These are phyloP conservation scores for Pseudolaguvia tuberculata DNA, from an alignment of 2,113 vertebrate genomes.

Conservation along the genomic window DNA sequence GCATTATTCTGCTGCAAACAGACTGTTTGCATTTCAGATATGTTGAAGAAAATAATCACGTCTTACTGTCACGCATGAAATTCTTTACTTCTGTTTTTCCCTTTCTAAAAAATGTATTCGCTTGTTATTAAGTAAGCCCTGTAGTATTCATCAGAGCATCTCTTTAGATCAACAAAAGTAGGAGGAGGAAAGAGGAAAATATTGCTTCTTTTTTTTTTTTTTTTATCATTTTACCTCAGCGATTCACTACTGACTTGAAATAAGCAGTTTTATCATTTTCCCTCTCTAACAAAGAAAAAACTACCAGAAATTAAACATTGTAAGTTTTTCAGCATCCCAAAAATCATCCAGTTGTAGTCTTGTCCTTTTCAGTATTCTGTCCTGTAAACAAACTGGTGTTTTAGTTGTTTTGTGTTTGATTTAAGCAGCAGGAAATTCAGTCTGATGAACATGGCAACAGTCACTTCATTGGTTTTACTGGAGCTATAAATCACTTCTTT, in stretches of 20 bases:
- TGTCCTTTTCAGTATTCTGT: not conserved
- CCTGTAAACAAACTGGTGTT: not conserved
- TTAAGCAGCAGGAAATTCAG: conserved; percentile 4
- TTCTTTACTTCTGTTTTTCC: not conserved
- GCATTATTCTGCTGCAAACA: not conserved
- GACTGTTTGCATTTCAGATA: no score
- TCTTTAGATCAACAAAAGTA: no score
- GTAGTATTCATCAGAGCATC: no score
- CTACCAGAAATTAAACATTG: not conserved
- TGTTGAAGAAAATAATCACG: no score
- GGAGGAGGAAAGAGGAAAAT: no score
- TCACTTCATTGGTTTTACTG: conserved; percentile 1
- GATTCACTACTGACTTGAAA: no score
- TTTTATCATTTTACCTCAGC: no score
- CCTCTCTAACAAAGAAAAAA: not conserved
- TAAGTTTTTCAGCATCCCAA: not conserved
- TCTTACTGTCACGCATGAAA: not conserved
- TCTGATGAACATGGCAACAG: not conserved
- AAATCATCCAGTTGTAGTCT: not conserved
- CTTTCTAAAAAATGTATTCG: not conserved
- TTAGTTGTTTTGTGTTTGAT: not conserved
- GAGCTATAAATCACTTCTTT: conserved; percentile 27
- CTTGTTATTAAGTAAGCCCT: not conserved
- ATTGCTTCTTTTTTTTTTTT: no score
- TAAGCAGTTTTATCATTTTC: no score